Base-by-base conservation (phyloP, 1,140 invertebrate genomes). In the Scaptomyza pallida region DNA sequence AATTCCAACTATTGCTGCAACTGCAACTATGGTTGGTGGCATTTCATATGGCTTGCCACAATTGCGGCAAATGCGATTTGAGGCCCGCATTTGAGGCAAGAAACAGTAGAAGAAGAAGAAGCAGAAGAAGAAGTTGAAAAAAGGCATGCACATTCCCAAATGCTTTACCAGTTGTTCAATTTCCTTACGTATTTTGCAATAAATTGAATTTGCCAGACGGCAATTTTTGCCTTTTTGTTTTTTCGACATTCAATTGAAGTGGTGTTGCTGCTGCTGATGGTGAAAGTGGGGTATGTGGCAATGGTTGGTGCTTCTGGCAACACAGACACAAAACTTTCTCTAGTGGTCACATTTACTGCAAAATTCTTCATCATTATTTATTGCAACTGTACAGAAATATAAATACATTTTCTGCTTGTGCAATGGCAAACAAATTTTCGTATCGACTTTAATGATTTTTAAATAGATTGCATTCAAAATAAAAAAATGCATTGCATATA, bases 61-160 rank as follows among this genome's bases (percentile, higher is more conserved):
- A 21, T 51, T 67, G 62, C 35, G 54, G 23, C 21, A 72, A 69
- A 85, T 72, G 62, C 44, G 55, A 83, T 79, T 79, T 72, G 41
- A 54, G 72, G 57, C 61, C 60, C 43, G 43, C 40, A 60, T 33
- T 21, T 47, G 48, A 3, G 13, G 37, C 33, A 30, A 21, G 19
- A 2, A 30, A 30, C 2, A 30, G 6, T 30, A 5, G 21, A 21
- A 26, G 5, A 26, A 26, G 23, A 26, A 30, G 21, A 21, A 26
- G 5, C 5, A 26, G 23, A 26, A 30, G 26, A 30, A 30, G 8
- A 8, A 30, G 26, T 30, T 35, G n/a, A 43, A 40, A 45, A 5
- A 30, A 35, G 43, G 19, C 44, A 35, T 59, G 56, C 48, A 43
- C 30, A 23, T 44, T 57, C 55, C 55, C 64, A 60, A 68, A 68